Base-by-base conservation (phyloP, 2,113 vertebrate genomes). In the Carollia perspicillata region DNA sequence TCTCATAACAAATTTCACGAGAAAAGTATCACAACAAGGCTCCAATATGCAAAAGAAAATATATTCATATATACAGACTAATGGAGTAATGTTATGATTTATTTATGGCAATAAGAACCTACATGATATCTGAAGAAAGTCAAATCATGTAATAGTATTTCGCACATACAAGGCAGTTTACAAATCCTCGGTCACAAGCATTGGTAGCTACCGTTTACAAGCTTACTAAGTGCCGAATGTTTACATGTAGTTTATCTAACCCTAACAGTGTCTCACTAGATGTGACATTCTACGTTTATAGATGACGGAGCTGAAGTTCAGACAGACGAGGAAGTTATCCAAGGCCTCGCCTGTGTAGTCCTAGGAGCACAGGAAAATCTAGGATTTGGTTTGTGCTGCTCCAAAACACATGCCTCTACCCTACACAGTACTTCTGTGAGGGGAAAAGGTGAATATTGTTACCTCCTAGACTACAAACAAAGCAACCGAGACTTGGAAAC, bases 351-450 rank as follows among this genome's bases (percentile, higher is more conserved):
- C 3, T n/a, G 26, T 20, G 10, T 26, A 60, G 10, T 58, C 37
- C 22, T 33, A 49, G 14, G 33, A 42, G 2, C 33, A 47, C 14
- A 90, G 23, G 44, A 11, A 71, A 68, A 35, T 8, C 9, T 42
- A 17, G 37, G 55, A 65, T 51, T 63, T 63, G 26, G 13, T 9
- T 28, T 93, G 28, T 74, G 3, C 37, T 26, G 13, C 17, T 65
- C 0, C 8, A 0, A 69, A 71, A 11, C 28, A 11, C 42, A 63
- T 5, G 18, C 18, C n/a, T 77, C 3, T 22, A 6, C 18, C 6
- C 40, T 23, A 3, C 3, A 6, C 35, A 14, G 44, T 6, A 9
- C 42, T 6, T 69, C 35, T 58, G 3, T 18, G 26, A 35, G 5
- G 23, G 23, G 10, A 0, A 86, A 65, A 49, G 33, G 13, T 58